Evolutionary conservation across 2,797 vertebrate genomes (phyloP).

Genomic region (Okamejei kenojei): DNA sequence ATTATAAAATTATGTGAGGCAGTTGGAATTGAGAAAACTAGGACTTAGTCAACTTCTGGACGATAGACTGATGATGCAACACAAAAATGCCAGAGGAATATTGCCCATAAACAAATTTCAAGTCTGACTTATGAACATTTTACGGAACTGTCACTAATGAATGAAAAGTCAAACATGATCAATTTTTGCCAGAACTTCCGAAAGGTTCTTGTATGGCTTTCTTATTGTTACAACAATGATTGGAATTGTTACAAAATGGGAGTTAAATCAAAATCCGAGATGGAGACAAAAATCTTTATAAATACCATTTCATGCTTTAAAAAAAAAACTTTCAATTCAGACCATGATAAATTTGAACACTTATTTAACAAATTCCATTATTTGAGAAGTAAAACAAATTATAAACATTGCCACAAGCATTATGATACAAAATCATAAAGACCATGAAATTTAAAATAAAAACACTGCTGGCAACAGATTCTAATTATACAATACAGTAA

Average conservation of each 20-base stretch:
- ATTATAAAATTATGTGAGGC: not conserved
- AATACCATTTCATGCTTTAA: not conserved
- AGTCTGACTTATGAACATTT: not conserved
- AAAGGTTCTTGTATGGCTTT: not conserved
- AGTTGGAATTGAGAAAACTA: not conserved
- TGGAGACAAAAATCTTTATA: not conserved
- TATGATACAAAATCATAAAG: not conserved
- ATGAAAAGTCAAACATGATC: too few species aligned
- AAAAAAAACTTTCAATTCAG: not conserved
- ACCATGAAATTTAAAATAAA: not conserved
- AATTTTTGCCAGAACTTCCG: not conserved
- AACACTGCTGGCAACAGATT: not conserved
- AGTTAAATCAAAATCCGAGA: not conserved
- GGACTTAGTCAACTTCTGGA: not conserved
- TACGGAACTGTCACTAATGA: too few species aligned
- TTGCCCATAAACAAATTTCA: not conserved
- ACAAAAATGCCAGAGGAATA: not conserved
- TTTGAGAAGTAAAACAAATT: not conserved
- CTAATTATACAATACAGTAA: not conserved
- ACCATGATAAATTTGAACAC: not conserved
- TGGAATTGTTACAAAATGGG: not conserved
- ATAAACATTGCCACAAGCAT: not conserved
- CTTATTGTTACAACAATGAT: not conserved
- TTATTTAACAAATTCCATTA: not conserved
- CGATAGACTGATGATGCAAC: not conserved